Percentiles rank a stretch among this genome's conserved stretches.
These are phyloP conservation scores for Orius insidiosus DNA, from an alignment of 1,140 invertebrate species.

Conservation along the genomic window DNA sequence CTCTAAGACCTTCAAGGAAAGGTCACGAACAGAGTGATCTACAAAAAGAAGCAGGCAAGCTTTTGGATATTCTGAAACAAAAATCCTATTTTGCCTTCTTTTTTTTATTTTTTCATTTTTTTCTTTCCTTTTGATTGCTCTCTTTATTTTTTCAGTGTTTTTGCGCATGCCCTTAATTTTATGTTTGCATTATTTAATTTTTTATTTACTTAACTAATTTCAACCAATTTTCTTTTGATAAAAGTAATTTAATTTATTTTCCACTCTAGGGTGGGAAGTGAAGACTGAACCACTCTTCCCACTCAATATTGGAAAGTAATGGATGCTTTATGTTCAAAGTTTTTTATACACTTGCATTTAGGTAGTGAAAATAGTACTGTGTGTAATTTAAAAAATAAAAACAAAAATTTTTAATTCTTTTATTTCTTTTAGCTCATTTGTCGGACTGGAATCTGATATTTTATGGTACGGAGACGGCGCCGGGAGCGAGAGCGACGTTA, in stretches of 20 bases:
- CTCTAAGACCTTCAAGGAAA: slow-evolving; percentile 19
- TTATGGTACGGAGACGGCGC: slow-evolving; percentile 35
- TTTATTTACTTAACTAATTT: not conserved
- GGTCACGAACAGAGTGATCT: slow-evolving; percentile 14
- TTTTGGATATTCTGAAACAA: not conserved
- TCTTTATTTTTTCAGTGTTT: slow-evolving; percentile 2
- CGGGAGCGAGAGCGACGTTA: slow-evolving; percentile 20
- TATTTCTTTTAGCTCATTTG: slow-evolving; percentile 27
- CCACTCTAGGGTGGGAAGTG: too few species aligned
- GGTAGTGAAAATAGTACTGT: not conserved
- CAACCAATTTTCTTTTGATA: too few species aligned
- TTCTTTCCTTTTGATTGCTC: not conserved
- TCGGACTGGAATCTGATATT: slow-evolving; percentile 36
- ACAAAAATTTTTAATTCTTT: slow-evolving; percentile 11
- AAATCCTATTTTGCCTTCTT: slow-evolving; percentile 4
- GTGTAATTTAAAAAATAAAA: slow-evolving; percentile 10
- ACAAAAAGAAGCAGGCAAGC: slow-evolving; percentile 18
- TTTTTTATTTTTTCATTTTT: not conserved
- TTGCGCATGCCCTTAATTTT: slow-evolving; percentile 2
- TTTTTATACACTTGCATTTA: slow-evolving; percentile 11
- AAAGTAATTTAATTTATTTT: too few species aligned
- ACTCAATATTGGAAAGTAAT: too few species aligned
- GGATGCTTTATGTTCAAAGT: too few species aligned
- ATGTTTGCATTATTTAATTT: slow-evolving; percentile 8
- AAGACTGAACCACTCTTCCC: slow-evolving; percentile 4